phyloP scores from a whole-genome alignment of 53 echinoderm and acorn worm genomes.

The Antedon mediterranea region DNA sequence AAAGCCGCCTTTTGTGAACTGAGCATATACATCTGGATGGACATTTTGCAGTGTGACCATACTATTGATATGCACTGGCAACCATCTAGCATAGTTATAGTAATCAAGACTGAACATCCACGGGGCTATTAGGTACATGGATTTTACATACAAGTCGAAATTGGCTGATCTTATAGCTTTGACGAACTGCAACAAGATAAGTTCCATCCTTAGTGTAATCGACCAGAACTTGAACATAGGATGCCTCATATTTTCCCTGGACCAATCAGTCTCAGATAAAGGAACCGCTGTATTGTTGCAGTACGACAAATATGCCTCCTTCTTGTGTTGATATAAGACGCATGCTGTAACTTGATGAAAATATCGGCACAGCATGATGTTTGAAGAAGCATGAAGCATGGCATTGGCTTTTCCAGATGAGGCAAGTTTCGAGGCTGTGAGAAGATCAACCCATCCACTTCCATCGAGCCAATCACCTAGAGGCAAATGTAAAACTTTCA shows the following conservation, averaged over 20 bases:
- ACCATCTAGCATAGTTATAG: constrained; percentile 43
- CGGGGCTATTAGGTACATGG: constrained; percentile 19
- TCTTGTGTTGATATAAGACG: constrained; percentile 7
- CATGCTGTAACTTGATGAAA: constrained; percentile 43
- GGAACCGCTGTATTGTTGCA: too few relatives aligned
- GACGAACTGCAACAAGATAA: constrained; percentile 9
- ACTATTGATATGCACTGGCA: constrained; percentile 36
- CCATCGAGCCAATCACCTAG: too few relatives aligned
- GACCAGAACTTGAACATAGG: constrained; percentile 19
- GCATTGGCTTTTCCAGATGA: too few relatives aligned
- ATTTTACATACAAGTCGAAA: constrained; percentile 30
- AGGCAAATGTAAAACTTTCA: too few relatives aligned
- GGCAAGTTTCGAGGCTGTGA: too few relatives aligned
- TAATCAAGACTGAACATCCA: constrained; percentile 46
- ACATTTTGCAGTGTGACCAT: constrained; percentile 11
- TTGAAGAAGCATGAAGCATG: too few relatives aligned
- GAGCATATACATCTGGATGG: constrained; percentile 19
- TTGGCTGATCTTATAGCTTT: constrained; percentile 14
- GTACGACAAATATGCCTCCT: constrained; percentile 11
- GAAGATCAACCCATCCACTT: too few relatives aligned
- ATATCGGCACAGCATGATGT: too few relatives aligned
- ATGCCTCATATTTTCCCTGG: not conserved
- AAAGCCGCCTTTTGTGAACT: constrained; percentile 24
- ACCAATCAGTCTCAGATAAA: too few relatives aligned
- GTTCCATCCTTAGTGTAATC: constrained; percentile 10